These are phyloP conservation scores for Heliocidaris erythrogramma DNA, from an alignment of 35 echinoderm and acorn worm genomes.

Conservation along the genomic window DNA sequence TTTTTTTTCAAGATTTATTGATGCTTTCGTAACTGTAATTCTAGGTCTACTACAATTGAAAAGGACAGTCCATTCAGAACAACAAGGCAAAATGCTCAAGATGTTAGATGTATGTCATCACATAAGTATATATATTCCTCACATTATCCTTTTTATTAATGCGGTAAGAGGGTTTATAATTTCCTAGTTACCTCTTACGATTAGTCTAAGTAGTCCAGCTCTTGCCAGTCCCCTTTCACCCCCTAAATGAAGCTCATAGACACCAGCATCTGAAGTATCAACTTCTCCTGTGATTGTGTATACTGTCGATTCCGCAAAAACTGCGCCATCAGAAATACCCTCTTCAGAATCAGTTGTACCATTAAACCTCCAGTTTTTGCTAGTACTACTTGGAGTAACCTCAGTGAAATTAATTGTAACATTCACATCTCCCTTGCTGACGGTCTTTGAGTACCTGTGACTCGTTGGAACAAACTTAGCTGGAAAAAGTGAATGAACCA, in stretches of 20 bases:
- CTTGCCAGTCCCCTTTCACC: not conserved
- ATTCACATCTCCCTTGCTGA: not conserved
- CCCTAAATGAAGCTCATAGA: not conserved
- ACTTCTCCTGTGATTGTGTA: conserved; percentile 10
- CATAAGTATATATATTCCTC: too few species aligned
- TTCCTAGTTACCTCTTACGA: not conserved
- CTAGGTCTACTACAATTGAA: too few species aligned
- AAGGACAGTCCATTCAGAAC: too few species aligned
- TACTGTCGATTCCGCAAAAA: not conserved
- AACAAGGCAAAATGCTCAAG: too few species aligned
- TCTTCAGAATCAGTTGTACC: not conserved
- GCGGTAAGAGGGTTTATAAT: too few species aligned
- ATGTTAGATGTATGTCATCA: too few species aligned
- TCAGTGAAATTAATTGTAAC: not conserved
- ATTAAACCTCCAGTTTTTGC: not conserved
- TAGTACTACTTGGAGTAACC: not conserved
- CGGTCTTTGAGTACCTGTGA: not conserved
- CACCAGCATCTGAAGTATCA: not conserved
- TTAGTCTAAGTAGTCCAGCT: not conserved
- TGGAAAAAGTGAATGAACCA: not conserved
- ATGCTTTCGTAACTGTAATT: too few species aligned
- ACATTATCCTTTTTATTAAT: too few species aligned
- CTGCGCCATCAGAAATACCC: not conserved
- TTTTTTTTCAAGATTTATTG: too few species aligned
- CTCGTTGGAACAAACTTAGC: not conserved